Conservation (phyloP, 2,888 invertebrate genomes). For the Toxonevra muliebris region DNA sequence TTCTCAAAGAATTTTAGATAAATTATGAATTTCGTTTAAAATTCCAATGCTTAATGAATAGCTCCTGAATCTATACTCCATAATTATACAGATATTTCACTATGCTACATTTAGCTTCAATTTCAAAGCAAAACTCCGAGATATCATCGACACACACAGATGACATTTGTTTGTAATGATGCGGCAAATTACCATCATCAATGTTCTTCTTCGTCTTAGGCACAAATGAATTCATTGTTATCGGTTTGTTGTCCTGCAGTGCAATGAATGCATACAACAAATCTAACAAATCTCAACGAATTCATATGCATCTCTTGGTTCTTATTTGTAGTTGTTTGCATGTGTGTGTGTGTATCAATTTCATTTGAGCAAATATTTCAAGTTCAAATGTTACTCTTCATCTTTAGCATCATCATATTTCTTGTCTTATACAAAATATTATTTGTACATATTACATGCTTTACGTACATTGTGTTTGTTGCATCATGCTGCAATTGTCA, state of each 20-base stretch:
- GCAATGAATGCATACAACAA: neutral
- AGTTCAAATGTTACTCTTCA: conserved; percentile 29
- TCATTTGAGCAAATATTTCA: conserved; percentile 31
- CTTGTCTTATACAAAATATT: neutral
- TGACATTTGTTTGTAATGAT: too few species aligned
- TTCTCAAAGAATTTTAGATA: too few species aligned
- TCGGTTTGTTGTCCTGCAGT: conserved; percentile 16
- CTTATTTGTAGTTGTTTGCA: neutral
- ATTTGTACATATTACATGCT: neutral
- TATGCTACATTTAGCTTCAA: too few species aligned
- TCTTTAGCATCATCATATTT: neutral
- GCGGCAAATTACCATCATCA: too few species aligned
- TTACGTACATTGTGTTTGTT: neutral
- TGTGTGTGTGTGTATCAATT: conserved; percentile 24
- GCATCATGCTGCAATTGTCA: conserved; percentile 18
- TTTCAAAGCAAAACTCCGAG: too few species aligned
- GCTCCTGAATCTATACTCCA: too few species aligned
- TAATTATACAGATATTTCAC: too few species aligned
- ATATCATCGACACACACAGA: too few species aligned
- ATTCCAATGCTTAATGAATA: too few species aligned
- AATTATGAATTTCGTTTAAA: too few species aligned
- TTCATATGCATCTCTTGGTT: too few species aligned
- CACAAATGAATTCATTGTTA: neutral
- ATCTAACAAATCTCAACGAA: neutral
- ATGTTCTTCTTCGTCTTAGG: too few species aligned